A percentile compares a stretch with the other conserved stretches of the same genome.
Evolutionary conservation across 2,888 invertebrate species (phyloP).

Genomic region (Seira musarum): DNA sequence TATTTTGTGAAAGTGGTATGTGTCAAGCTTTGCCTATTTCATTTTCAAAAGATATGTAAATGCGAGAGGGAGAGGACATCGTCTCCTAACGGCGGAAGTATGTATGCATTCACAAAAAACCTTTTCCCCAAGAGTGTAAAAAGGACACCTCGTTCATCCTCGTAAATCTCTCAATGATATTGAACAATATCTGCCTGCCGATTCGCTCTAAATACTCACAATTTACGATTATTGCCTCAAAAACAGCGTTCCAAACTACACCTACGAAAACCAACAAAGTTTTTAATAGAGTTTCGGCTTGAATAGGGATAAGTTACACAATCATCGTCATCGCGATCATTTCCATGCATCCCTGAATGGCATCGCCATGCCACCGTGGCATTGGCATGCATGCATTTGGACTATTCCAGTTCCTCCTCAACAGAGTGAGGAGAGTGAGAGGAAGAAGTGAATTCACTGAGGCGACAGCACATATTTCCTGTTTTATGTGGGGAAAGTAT

Average conservation of each 20-base stretch:
- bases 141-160: slow-evolving; percentile 50
- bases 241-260: slow-evolving; percentile 5
- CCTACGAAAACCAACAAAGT: slow-evolving; percentile 30
- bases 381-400: too few species aligned
- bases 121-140: slow-evolving; percentile 21
- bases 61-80: slow-evolving; percentile 9
- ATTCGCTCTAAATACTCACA: slow-evolving; percentile 60
- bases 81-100: neutral
- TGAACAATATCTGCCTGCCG: slow-evolving; percentile 57
- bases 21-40: neutral
- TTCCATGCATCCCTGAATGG: too few species aligned
- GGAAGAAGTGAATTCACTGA: neutral
- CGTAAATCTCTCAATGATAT: slow-evolving; percentile 57
- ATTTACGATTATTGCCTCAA: slow-evolving; percentile 61
- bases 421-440: neutral
- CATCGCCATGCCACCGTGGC: too few species aligned
- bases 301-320: neutral
- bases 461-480: neutral
- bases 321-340: neutral
- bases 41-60: slow-evolving; percentile 4
- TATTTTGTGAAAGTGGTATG: neutral
- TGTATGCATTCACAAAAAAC: neutral
- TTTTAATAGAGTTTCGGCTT: slow-evolving; percentile 9
- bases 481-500: neutral
- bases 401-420: neutral